Base-by-base conservation (phyloP, 1,140 invertebrate species). In the Drosophila nasuta region DNA sequence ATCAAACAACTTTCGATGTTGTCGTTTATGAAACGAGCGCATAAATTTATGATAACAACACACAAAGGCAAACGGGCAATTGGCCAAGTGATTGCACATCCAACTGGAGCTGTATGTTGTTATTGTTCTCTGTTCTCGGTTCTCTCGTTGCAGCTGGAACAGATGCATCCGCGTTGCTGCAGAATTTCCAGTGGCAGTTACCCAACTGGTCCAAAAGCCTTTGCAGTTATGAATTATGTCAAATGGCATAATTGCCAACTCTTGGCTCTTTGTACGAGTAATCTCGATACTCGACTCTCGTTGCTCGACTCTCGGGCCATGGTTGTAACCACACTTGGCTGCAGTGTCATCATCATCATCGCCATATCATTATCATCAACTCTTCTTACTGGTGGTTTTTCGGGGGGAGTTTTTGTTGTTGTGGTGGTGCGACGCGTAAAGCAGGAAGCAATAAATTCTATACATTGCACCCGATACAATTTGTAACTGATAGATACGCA, bases 361-460 rank as follows among this genome's bases (percentile, higher is more conserved):
- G 17, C 17, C 71, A 56, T 25, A 25, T 35, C 80, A 74, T 41
- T 73, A 11, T 17, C 46, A 45, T 35, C 3, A 48, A 6, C 45
- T 54, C 8, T 48, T 20, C 45, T 63, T 15, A 30, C 5, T 54
- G 28, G 64, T 73, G 30, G 49, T 70, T 74, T 78, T 79, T 58
- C 10, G 7, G 68, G 66, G 30, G 41, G 52, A 28, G 57, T 83
- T 69, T 85, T 69, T 25, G 20, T 25, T 25, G 20, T 25, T 4
- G 3, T 25, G 68, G 2, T 57, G 54, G 33, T 3, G 20, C 25
- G 83, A 15, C 56, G 83, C 77, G 74, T 88, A 71, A 59, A 79
- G 71, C 85, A 88, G 85, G 85, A 88, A 88, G 85, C 85, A 85
- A 88, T 88, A 88, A 88, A 88, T 89, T 88, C 85, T 89, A 88